Conservation (phyloP, 2,888 invertebrate species). For the Cerceris ruficornis region DNA sequence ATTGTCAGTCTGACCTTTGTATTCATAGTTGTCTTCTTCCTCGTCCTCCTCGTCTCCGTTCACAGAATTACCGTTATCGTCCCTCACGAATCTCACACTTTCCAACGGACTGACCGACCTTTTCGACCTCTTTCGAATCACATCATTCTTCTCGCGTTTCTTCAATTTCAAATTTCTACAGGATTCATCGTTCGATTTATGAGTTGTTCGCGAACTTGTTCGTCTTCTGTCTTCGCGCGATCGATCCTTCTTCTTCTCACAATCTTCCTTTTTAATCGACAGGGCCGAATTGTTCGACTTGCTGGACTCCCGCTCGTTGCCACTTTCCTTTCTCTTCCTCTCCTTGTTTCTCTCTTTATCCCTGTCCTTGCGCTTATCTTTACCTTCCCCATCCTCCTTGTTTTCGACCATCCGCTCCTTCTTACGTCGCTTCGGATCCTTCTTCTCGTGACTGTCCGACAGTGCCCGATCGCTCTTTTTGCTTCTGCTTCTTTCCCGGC, state of each 20-base stretch:
- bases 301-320: conserved; percentile 69
- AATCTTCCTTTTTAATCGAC: conserved; percentile 70
- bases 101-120: conserved; percentile 62
- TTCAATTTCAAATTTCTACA: conserved; percentile 60
- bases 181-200: conserved; percentile 62
- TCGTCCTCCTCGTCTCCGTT: conserved; percentile 9
- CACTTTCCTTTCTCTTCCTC: conserved; percentile 46
- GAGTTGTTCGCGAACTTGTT: conserved; percentile 67
- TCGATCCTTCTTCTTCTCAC: conserved; percentile 45
- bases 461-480: background rate
- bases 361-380: conserved; percentile 34
- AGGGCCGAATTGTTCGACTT: conserved; percentile 71
- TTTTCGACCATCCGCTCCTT: background rate
- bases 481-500: conserved; percentile 21
- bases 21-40: background rate
- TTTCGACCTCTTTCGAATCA: conserved; percentile 45
- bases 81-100: conserved; percentile 43
- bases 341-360: conserved; percentile 31
- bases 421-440: conserved; percentile 19
- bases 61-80: conserved; percentile 48
- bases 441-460: conserved; percentile 1
- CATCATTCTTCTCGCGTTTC: background rate
- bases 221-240: conserved; percentile 22
- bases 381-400: conserved; percentile 19
- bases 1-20: background rate